Base-by-base conservation (phyloP, 1,140 invertebrate genomes). In the Camponotus pennsylvanicus region DNA sequence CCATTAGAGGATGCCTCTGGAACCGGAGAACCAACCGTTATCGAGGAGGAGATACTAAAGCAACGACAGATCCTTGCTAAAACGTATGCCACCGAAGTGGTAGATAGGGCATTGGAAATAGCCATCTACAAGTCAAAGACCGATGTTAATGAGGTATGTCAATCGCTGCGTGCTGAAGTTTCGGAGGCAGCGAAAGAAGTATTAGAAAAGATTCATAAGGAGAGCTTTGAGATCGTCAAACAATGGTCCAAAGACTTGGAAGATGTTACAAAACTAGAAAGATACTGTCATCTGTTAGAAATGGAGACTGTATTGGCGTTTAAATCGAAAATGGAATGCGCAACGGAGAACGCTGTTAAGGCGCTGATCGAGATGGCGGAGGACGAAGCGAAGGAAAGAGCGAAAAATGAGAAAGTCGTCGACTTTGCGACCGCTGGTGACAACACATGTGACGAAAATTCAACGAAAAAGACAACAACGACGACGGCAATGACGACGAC, bases 61-160 rank as follows among this genome's bases (percentile, higher is more conserved):
- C 89, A 49, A 64, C 80, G 15, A 75, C 94, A 94, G 40, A 88
- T 34, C 37, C 78, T 45, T 90, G 94, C 18, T 2, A 93, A 93
- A 63, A 92, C 93, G 7, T 95, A 95, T 49, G 95, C 95, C 0
- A 95, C 92, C 0, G 92, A 95, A 64, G 95, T 95, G 3, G 95
- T 95, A 4, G 95, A 95, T 52, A 94, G 94, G 37, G 95, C 95
- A 1, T 85, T 95, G 8, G 95, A 95, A 57, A 94, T 95, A 40
- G 95, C 95, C 0, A 94, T 95, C 64, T 95, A 95, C 66, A 95
- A 95, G 69, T 95, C 95, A 11, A 95, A 95, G 75, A 94, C 94
- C 5, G 95, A 95, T 59, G 94, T 95, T 0, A 93, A 95, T 7
- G 94, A 95, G 71, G 94, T 95, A 0, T 95, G 95, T 64, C 93